Base-by-base conservation (phyloP, 1,140 invertebrate species). In the Nasonia giraulti region DNA sequence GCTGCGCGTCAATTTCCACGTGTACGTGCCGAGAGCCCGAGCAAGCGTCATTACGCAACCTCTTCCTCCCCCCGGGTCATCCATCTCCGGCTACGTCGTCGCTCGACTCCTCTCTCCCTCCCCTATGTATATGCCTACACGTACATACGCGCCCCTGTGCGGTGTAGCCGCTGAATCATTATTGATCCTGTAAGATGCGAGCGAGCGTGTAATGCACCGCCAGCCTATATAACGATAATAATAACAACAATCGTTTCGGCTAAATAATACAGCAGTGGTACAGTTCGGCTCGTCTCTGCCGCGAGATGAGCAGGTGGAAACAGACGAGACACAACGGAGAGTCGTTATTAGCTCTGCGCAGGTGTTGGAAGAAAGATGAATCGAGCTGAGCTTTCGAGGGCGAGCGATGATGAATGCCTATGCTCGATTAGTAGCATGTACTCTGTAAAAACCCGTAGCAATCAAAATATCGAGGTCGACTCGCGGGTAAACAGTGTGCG, bases 1-100 rank as follows among this genome's bases (percentile, higher is more conserved):
- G 66, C 75, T 78, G 82, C 20, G 20, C 82, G 82, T 78, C 82
- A 83, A 83, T 78, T 83, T 83, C 37, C 62, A 47, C 12, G 40
- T 40, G 11, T 31, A 55, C 62, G 55, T 66, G 47, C n/a, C 33
- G 11, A 69, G 74, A 83, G 82, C 5, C 17, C 14, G 55, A 55
- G 10, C 31, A 33, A 75, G 27, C 50, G 23, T 82, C 81, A 76
- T 82, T 68, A 83, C 44, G 68, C 44, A 12, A 73, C 33, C n/a
- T n/a, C 47, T 12, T 62, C n/a, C 71, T 82, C 23, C 14, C n/a
- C 5, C 12, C 69, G 8, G 47, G 47, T 83, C 71, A 76, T 83
- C 81, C 27, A 83, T 83, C 74, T 44, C 37, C 44, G n/a, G 44
- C 17, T 74, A 8, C n/a, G 37, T 23, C 40, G 40, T 82, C 68